phyloP scores from a whole-genome alignment of 2,797 vertebrate species.

The Lycodopsis pacificus region DNA sequence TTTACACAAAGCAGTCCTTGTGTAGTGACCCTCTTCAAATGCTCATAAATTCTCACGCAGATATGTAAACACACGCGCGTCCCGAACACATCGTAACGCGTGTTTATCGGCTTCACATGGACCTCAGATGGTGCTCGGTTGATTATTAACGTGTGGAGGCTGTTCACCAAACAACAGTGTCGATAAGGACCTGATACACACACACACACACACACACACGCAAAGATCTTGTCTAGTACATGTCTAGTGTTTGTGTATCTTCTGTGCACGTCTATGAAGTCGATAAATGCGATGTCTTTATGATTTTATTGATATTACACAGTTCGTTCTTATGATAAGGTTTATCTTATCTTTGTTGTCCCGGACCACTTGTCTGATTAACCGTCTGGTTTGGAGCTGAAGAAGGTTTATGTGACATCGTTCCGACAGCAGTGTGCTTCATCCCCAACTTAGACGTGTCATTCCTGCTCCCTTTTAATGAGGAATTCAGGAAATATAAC shows the following conservation, averaged over 20 bases:
- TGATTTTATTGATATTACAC: constrained; percentile 56
- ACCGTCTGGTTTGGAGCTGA: constrained; percentile 27
- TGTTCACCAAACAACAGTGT: constrained; percentile 28
- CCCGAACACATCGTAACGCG: constrained; percentile 36
- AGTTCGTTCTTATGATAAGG: constrained; percentile 21
- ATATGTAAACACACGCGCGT: constrained; percentile 63
- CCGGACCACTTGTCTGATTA: constrained; percentile 22
- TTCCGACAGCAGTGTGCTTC: neutral
- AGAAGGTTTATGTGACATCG: neutral
- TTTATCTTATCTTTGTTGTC: constrained; percentile 53
- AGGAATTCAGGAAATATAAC: neutral
- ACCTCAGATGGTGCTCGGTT: constrained; percentile 28
- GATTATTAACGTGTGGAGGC: constrained; percentile 58
- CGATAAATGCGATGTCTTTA: constrained; percentile 47
- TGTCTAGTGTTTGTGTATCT: neutral
- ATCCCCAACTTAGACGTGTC: neutral
- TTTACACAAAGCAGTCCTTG: constrained; percentile 37
- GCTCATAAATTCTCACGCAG: constrained; percentile 57
- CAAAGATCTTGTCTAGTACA: neutral
- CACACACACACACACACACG: neutral
- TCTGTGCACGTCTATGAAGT: neutral
- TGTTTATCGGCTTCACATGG: constrained; percentile 40
- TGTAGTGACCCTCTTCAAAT: constrained; percentile 49
- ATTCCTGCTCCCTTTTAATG: neutral
- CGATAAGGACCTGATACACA: neutral